Base-by-base conservation (phyloP, 2,113 vertebrate species). In the Spheniscus mendiculus region DNA sequence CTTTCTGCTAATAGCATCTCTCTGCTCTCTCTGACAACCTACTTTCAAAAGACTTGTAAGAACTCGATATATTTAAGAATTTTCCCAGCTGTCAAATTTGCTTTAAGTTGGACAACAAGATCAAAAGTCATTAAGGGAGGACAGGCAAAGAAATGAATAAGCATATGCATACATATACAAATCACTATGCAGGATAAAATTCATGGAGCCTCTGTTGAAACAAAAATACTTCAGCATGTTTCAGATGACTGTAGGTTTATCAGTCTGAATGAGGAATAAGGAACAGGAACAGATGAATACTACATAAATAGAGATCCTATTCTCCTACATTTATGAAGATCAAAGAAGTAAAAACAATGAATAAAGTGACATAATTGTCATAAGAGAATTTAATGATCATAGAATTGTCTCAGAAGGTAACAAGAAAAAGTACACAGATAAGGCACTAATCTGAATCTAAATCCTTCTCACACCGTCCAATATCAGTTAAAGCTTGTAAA, bases 111-210 rank as follows among this genome's bases (percentile, higher is more conserved):
- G 93, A 95, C 70, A 96, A 79, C 49, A 86, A 93, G 95, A 93
- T 95, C 93, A 97, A 86, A 93, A 97, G 93, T 94, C 95, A 90
- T 92, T 94, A 91, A 85, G 58, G 83, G 66, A 95, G 36, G 67
- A 80, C 25, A 90, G 82, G 58, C 58, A 77, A 65, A 93, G 49
- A 92, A 90, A 69, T 76, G 62, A 96, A 49, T 45, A 88, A 87
- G 62, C 82, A 69, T 30, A 62, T 42, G 34, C 49, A 42, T 27
- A 87, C 56, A 72, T 42, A 47, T 20, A 50, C 44, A 87, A 83
- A n/a, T n/a, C 52, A 50, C 63, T 27, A 1, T 34, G 76, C 23
- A 71, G 40, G 62, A 50, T 72, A 79, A 83, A 95, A 93, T 36
- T 87, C 40, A 38, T 26, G 58, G 36, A 83, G 63, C 34, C 40